Conservation (phyloP, 2,888 invertebrate species). For the Lithophane leautieri region DNA sequence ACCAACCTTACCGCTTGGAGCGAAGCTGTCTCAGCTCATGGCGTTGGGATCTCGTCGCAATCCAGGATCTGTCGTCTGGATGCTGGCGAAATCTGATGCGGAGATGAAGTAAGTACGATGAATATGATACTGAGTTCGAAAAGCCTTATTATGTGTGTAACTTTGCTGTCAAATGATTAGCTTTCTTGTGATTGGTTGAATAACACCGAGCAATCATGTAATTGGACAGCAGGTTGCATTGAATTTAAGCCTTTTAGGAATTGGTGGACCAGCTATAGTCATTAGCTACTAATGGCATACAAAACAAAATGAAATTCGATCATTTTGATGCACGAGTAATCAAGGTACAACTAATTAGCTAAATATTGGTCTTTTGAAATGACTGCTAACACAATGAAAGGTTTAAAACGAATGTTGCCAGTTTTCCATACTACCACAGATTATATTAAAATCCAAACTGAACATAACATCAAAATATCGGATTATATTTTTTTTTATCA, state of each 20-base stretch:
- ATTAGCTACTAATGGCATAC: background rate
- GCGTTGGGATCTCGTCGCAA: slow-evolving; percentile 93
- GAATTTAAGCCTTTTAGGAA: background rate
- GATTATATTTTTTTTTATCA: too few relatives aligned
- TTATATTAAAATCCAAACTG: too few relatives aligned
- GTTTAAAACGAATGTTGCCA: too few relatives aligned
- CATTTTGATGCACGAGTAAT: background rate
- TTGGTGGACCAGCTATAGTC: background rate
- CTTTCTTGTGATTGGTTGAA: background rate
- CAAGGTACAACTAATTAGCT: background rate
- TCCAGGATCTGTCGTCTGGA: slow-evolving; percentile 94
- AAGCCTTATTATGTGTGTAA: too few relatives aligned
- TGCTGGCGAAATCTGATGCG: slow-evolving; percentile 94
- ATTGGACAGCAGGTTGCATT: background rate
- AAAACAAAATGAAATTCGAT: background rate
- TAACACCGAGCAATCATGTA: background rate
- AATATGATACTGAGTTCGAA: background rate
- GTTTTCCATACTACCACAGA: too few relatives aligned
- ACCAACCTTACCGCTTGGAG: slow-evolving; percentile 93
- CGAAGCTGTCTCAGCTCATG: slow-evolving; percentile 93
- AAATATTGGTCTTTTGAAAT: background rate
- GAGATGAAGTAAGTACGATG: slow-evolving; percentile 93
- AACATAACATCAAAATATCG: too few relatives aligned
- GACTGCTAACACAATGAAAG: too few relatives aligned
- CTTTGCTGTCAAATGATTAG: background rate